Percentiles rank a stretch among this genome's conserved stretches.
These are phyloP conservation scores for Oxyruncus cristatus DNA, from an alignment of 2,113 vertebrate genomes.

Conservation along the genomic window DNA sequence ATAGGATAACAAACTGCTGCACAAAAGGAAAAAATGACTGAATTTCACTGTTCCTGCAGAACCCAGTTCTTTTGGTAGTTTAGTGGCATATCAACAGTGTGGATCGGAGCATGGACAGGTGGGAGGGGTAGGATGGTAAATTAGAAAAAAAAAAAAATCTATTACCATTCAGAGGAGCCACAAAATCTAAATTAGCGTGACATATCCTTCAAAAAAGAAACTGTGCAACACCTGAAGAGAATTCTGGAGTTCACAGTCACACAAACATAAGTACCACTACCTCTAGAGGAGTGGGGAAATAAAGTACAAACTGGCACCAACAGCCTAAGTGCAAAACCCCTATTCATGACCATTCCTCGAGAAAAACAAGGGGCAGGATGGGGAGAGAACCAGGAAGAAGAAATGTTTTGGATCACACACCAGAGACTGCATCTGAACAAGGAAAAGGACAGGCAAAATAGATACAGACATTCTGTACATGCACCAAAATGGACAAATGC, in stretches of 20 bases:
- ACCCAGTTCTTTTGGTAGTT: not conserved
- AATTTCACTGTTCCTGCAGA: not conserved
- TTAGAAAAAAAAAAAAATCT: not conserved
- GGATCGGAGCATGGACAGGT: not conserved
- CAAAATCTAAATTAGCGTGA: not conserved
- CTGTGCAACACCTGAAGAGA: not conserved
- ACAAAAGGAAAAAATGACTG: not conserved
- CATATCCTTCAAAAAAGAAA: not conserved
- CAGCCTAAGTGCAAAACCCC: not conserved
- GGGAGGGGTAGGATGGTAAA: not conserved
- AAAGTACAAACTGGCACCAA: not conserved
- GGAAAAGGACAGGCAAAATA: not conserved
- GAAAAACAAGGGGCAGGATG: not conserved
- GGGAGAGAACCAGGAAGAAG: not conserved
- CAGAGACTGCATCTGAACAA: not conserved
- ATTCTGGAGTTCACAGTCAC: not conserved
- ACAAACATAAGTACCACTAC: not conserved
- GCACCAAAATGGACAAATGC: not conserved
- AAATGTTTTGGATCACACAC: not conserved
- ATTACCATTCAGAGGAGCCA: not conserved
- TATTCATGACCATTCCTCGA: fast-evolving
- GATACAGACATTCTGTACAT: not conserved
- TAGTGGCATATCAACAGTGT: not conserved
- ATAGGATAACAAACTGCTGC: not conserved
- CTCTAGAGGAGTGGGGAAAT: not conserved